phyloP scores from a whole-genome alignment of 2,797 vertebrate genomes.

The Melanotaenia pygmaea region DNA sequence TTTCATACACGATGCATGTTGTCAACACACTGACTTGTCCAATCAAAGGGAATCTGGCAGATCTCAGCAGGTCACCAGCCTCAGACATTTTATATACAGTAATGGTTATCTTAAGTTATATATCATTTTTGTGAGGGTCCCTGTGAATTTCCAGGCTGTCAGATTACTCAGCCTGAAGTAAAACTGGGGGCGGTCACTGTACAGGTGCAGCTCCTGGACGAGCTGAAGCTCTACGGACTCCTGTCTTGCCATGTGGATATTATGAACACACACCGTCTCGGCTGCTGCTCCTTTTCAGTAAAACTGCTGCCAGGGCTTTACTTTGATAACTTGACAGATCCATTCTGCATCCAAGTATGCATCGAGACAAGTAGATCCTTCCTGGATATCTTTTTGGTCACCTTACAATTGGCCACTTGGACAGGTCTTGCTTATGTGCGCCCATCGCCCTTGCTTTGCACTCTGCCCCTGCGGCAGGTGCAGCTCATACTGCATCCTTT shows the following conservation, averaged over 20 bases:
- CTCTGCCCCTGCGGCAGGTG: neutral
- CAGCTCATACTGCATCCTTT: neutral
- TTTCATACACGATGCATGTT: too few relatives aligned
- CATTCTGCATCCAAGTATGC: neutral
- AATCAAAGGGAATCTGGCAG: neutral
- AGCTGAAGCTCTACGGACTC: neutral
- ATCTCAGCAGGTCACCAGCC: neutral
- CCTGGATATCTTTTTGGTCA: neutral
- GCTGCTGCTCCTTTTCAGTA: neutral
- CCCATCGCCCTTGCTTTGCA: neutral
- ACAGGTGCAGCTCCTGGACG: neutral
- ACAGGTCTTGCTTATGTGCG: neutral
- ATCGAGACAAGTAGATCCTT: neutral
- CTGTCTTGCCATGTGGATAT: neutral
- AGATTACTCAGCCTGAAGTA: neutral
- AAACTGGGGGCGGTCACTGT: neutral
- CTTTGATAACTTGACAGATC: neutral
- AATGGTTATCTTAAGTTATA: neutral
- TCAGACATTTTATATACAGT: neutral
- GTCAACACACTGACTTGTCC: neutral
- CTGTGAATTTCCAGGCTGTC: neutral
- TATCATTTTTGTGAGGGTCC: neutral
- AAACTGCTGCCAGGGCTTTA: neutral
- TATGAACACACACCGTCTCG: neutral
- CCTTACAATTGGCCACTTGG: neutral